Base-by-base conservation (phyloP, 2,113 vertebrate species). In the Suncus etruscus region DNA sequence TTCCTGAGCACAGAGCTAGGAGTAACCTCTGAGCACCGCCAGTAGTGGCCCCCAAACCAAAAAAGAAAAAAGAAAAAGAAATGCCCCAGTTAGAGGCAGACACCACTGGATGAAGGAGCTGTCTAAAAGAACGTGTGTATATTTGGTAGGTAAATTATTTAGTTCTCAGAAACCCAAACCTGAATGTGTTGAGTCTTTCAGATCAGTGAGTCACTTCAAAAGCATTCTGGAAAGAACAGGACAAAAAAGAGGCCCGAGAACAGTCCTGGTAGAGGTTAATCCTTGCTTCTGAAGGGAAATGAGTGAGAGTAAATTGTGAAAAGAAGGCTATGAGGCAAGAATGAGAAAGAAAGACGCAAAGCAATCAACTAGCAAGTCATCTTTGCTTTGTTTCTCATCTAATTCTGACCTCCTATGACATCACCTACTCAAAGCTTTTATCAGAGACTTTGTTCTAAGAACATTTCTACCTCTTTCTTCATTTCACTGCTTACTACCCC, bases 271-370 rank as follows among this genome's bases (percentile, higher is more conserved):
- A 48, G 65, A 63, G 77, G 3, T 15, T n/a, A 45, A 4, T 47
- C n/a, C 78, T 81, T 83, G 48, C 12, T 83, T 89, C 31, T 31
- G 39, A 39, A 50, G 12, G 11, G 90, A 1, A 29, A 45, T 45
- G 15, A 6, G 48, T 31, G 16, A 68, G n/a, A 7, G 4, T 32
- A 20, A 65, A 48, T 29, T 8, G 27, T 75, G 47, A 58, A 75
- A 68, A 72, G 88, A 80, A 3, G 73, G 45, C 63, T 11, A 61
- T 11, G 2, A 54, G 3, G 54, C 5, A 39, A 18, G 65, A 14
- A 54, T 83, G 73, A 50, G n/a, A 32, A 65, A 12, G 45, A 90
- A 92, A 83, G 89, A n/a, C 0, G 75, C 69, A 90, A 77, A 86
- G 32, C 22, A 61, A 25, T 15, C 22, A 72, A 73, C 27, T 51